These are phyloP conservation scores for Pollenia labialis DNA, from an alignment of 2,888 invertebrate genomes.

Conservation along the genomic window DNA sequence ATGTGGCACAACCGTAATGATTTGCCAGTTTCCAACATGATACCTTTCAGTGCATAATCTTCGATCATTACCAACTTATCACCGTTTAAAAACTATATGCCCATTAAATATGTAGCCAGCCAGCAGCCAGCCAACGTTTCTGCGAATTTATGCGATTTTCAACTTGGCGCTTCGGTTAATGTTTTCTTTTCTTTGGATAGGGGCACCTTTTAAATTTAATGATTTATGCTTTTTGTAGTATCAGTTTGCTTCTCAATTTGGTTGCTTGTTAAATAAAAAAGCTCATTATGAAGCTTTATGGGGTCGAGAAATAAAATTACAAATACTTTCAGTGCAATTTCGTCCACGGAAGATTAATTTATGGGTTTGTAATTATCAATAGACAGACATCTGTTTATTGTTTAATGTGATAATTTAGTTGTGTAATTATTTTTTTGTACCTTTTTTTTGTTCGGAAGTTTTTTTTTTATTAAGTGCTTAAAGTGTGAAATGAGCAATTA, in stretches of 20 bases:
- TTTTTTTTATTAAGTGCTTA: constrained; percentile 52
- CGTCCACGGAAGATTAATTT: constrained; percentile 33
- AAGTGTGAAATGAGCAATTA: constrained; percentile 40
- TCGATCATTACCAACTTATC: constrained; percentile 68
- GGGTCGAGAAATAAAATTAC: background rate
- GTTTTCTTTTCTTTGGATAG: background rate
- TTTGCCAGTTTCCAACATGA: constrained; percentile 41
- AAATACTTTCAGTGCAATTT: constrained; percentile 1
- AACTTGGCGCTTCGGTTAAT: constrained; percentile 18
- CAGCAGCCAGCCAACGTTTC: background rate
- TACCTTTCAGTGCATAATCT: constrained; percentile 55
- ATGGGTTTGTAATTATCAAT: constrained; percentile 56
- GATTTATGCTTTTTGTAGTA: constrained; percentile 53
- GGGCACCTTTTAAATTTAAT: constrained; percentile 57
- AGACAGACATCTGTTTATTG: constrained; percentile 62
- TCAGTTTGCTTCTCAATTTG: constrained; percentile 37
- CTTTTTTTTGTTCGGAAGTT: constrained; percentile 6
- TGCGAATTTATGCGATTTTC: constrained; percentile 40
- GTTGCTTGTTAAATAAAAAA: constrained; percentile 35
- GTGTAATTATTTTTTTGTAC: constrained; percentile 44
- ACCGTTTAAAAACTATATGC: constrained; percentile 60
- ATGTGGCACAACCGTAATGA: constrained; percentile 50
- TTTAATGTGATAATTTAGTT: constrained; percentile 62
- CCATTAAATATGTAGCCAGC: constrained; percentile 41
- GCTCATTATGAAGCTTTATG: constrained; percentile 42